Conservation (phyloP, 2,113 vertebrate genomes). For the Ceyx cyanopectus region DNA sequence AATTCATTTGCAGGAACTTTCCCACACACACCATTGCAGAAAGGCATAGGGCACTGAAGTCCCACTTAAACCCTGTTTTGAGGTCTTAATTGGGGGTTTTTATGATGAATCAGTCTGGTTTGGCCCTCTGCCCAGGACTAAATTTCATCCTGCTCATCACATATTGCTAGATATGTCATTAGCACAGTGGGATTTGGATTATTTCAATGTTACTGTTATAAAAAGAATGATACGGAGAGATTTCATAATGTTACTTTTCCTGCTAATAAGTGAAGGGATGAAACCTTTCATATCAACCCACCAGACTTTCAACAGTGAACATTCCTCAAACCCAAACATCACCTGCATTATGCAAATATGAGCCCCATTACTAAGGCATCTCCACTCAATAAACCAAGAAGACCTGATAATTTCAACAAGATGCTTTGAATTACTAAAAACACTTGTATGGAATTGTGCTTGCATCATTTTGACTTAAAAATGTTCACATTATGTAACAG, state of each 20-base stretch:
- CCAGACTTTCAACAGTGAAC: neutral
- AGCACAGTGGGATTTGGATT: constrained; percentile 19
- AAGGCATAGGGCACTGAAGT: neutral
- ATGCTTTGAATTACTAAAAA: neutral
- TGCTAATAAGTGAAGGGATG: neutral
- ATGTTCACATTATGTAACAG: neutral
- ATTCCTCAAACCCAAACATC: neutral
- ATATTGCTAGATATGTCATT: constrained; percentile 28
- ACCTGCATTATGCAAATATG: neutral
- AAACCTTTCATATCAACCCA: neutral
- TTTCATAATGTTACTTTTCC: neutral
- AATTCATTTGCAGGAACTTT: constrained; percentile 31
- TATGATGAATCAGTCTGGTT: constrained; percentile 4
- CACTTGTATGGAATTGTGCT: neutral
- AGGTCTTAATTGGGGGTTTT: constrained; percentile 48
- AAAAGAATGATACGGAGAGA: constrained; percentile 18
- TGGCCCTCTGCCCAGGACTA: constrained; percentile 54
- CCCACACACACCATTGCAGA: neutral
- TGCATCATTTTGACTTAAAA: neutral
- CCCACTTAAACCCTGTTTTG: constrained; percentile 30
- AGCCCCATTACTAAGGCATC: neutral
- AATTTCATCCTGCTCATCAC: constrained; percentile 39
- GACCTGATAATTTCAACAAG: neutral
- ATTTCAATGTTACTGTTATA: constrained; percentile 23
- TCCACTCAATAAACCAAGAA: neutral